phyloP scores from a whole-genome alignment of 1,140 invertebrate genomes.

The Bradynema listronoti region DNA sequence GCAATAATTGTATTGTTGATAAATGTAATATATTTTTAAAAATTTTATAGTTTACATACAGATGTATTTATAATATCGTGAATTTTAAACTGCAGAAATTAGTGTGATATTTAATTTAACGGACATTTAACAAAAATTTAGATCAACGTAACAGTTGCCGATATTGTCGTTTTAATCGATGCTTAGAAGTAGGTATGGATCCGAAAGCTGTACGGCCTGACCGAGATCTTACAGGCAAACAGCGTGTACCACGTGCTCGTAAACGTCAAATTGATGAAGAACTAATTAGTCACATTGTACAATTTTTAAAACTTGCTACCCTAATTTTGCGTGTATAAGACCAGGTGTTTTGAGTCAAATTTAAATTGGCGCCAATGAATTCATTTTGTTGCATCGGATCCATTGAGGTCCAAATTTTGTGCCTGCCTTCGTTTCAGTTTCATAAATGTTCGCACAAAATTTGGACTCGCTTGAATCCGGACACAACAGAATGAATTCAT shows the following conservation, averaged over 20 bases:
- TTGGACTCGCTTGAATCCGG: no score
- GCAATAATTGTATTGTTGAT: slow-evolving; percentile 56
- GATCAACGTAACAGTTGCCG: slow-evolving; percentile 42
- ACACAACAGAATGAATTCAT: no score
- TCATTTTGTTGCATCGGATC: no score
- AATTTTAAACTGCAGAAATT: no score
- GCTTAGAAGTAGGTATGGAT: slow-evolving; percentile 46
- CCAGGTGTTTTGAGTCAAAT: no score
- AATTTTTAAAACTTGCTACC: slow-evolving; percentile 11
- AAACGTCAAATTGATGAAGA: slow-evolving; percentile 55
- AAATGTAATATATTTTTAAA: slow-evolving; percentile 46
- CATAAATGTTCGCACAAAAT: no score
- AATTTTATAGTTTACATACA: background rate
- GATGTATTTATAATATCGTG: no score
- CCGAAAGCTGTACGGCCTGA: slow-evolving; percentile 56
- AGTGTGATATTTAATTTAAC: no score
- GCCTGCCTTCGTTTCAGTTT: no score
- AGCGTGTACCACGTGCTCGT: slow-evolving; percentile 47
- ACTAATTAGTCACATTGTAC: slow-evolving; percentile 55
- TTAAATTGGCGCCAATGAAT: no score
- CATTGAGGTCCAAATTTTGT: no score
- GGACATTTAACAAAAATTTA: no score
- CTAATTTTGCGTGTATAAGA: slow-evolving; percentile 3
- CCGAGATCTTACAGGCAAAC: slow-evolving; percentile 54
- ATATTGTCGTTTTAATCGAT: slow-evolving; percentile 53